phyloP scores from a whole-genome alignment of 2,113 vertebrate genomes.

The Synchiropus splendidus region DNA sequence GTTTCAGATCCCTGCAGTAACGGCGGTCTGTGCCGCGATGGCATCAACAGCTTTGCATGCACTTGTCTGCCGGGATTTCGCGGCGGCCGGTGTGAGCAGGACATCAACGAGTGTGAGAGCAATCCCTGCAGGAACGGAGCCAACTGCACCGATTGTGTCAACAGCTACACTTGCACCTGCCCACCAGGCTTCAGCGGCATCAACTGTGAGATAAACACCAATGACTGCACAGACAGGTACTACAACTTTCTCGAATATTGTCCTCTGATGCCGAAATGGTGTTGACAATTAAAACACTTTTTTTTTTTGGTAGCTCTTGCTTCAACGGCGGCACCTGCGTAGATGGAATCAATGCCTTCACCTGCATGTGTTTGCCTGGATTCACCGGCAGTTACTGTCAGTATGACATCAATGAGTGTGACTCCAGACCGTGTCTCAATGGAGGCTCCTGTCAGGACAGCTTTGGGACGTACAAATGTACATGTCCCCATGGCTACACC shows the following conservation, averaged over 20 bases:
- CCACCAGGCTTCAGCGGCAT: constrained; percentile 87
- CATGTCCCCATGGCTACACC: constrained; percentile 89
- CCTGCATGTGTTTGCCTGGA: constrained; percentile 80
- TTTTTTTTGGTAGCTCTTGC: constrained; percentile 76
- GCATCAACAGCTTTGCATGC: constrained; percentile 74
- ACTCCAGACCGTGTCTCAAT: constrained; percentile 88
- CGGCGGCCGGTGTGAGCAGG: constrained; percentile 82
- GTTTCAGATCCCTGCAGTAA: constrained; percentile 89
- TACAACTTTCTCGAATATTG: not conserved
- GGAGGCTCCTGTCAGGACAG: constrained; percentile 92
- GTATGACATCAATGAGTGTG: constrained; percentile 89
- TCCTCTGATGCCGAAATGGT: not conserved
- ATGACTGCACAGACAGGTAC: constrained; percentile 96
- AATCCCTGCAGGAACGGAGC: constrained; percentile 86
- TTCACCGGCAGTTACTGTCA: constrained; percentile 96
- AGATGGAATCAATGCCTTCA: constrained; percentile 92
- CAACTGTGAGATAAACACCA: constrained; percentile 92
- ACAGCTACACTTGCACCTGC: constrained; percentile 96
- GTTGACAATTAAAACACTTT: not conserved
- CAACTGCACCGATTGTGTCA: constrained; percentile 94
- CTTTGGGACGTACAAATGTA: constrained; percentile 89
- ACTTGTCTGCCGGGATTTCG: constrained; percentile 84
- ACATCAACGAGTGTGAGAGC: constrained; percentile 92
- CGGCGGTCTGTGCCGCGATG: constrained; percentile 82
- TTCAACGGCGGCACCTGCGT: constrained; percentile 91